phyloP scores from a whole-genome alignment of 2,888 invertebrate species.

The Troglohyphantes excavatus region DNA sequence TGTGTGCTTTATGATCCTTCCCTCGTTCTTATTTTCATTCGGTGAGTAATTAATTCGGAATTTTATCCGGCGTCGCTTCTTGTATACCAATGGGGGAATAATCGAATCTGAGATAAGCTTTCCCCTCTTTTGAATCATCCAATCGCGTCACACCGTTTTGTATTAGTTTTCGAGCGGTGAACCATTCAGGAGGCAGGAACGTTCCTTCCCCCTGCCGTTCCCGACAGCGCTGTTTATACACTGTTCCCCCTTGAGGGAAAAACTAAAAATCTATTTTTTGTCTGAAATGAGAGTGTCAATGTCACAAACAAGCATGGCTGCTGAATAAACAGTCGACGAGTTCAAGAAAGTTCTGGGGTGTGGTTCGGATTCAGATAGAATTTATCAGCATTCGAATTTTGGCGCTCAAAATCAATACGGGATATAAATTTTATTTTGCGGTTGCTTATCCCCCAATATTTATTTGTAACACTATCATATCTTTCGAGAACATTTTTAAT shows the following conservation, averaged over 20 bases:
- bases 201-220: neutral
- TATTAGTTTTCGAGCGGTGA: conserved; percentile 7
- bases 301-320: neutral
- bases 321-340: neutral
- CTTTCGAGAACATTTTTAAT: no score
- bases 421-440: no score
- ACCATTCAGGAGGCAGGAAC: conserved; percentile 17
- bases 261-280: conserved; percentile 17
- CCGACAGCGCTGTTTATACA: neutral
- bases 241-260: neutral
- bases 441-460: no score
- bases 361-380: no score
- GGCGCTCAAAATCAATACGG: no score
- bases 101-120: conserved; percentile 42
- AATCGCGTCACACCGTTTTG: conserved; percentile 11
- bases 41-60: conserved; percentile 29
- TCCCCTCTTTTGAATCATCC: neutral
- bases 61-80: conserved; percentile 3
- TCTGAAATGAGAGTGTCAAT: neutral
- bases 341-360: no score
- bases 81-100: neutral
- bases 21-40: neutral
- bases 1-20: neutral
- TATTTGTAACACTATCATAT: no score
- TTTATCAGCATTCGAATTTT: no score